A percentile compares a stretch with the other conserved stretches of the same genome.
These are phyloP conservation scores for Torymus tubicola DNA, from an alignment of 2,888 invertebrate species.

Conservation along the genomic window DNA sequence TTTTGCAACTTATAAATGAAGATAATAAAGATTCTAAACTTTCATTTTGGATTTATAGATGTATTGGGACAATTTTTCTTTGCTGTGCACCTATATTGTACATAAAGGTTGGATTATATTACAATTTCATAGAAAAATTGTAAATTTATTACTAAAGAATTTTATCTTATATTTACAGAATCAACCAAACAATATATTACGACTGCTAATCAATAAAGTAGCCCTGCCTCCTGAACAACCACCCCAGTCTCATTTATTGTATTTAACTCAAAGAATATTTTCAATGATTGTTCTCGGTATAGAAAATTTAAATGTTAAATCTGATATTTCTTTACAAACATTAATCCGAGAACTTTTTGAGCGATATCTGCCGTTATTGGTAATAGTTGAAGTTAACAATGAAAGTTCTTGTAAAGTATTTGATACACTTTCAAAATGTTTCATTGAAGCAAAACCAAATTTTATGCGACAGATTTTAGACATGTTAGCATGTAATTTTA, in stretches of 20 bases:
- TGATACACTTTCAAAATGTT: slow-evolving; percentile 68
- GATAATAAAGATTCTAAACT: slow-evolving; percentile 68
- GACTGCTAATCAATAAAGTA: slow-evolving; percentile 66
- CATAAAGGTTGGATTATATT: slow-evolving; percentile 64
- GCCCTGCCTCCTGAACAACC: slow-evolving; percentile 69
- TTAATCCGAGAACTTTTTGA: slow-evolving; percentile 71
- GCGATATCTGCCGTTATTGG: slow-evolving; percentile 69
- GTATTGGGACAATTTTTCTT: slow-evolving; percentile 70
- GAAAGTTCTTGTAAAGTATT: slow-evolving; percentile 65
- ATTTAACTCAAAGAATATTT: slow-evolving; percentile 70
- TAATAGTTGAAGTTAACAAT: slow-evolving; percentile 63
- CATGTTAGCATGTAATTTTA: slow-evolving; percentile 66
- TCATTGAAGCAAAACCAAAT: slow-evolving; percentile 65
- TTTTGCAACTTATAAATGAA: slow-evolving; percentile 66
- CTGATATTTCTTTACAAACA: slow-evolving; percentile 68
- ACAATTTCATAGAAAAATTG: slow-evolving; percentile 14
- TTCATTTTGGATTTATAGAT: slow-evolving; percentile 70
- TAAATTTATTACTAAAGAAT: neutral
- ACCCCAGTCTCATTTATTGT: slow-evolving; percentile 60
- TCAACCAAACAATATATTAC: slow-evolving; percentile 69
- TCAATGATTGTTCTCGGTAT: slow-evolving; percentile 71
- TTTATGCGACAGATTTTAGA: slow-evolving; percentile 67
- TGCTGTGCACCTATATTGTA: slow-evolving; percentile 70
- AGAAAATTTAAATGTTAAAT: slow-evolving; percentile 67
- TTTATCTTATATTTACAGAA: slow-evolving; percentile 64